phyloP scores from a whole-genome alignment of 2,797 vertebrate species.

The Limosa lapponica region DNA sequence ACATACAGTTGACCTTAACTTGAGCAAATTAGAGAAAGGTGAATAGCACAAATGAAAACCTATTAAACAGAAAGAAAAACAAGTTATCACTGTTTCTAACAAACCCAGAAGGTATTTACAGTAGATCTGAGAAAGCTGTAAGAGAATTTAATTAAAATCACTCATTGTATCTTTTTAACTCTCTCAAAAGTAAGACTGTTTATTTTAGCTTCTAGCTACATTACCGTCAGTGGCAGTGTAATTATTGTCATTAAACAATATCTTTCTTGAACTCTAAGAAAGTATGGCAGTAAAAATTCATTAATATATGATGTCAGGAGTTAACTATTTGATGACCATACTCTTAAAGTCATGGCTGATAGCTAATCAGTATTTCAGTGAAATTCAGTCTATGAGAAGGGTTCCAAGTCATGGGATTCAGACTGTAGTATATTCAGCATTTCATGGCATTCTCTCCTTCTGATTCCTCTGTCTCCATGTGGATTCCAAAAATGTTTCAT shows the following conservation, averaged over 20 bases:
- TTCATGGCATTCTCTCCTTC: not conserved
- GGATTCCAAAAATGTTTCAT: not conserved
- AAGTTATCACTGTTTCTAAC: conserved; percentile 37
- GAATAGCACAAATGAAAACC: conserved; percentile 55
- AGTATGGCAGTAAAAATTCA: not conserved
- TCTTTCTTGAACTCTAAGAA: conserved; percentile 14
- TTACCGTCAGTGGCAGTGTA: not conserved
- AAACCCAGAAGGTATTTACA: conserved; percentile 54
- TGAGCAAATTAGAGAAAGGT: conserved; percentile 25
- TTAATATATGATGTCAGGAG: not conserved
- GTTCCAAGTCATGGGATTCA: not conserved
- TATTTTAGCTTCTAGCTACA: conserved; percentile 36
- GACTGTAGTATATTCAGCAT: not conserved
- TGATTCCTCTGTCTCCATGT: not conserved
- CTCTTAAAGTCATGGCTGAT: not conserved
- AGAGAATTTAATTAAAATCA: conserved; percentile 62
- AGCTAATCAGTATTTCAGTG: not conserved
- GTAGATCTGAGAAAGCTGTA: conserved; percentile 58
- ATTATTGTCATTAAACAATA: conserved; percentile 54
- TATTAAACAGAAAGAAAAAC: conserved; percentile 48
- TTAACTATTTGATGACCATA: not conserved
- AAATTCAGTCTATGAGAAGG: not conserved
- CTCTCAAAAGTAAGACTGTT: conserved; percentile 45
- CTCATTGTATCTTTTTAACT: conserved; percentile 18
- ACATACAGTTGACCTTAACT: not conserved